Evolutionary conservation across 2,113 vertebrate species (phyloP), one percentile per base, ranked within the genome.

Genomic region (Himantopus leucocephalus): DNA sequence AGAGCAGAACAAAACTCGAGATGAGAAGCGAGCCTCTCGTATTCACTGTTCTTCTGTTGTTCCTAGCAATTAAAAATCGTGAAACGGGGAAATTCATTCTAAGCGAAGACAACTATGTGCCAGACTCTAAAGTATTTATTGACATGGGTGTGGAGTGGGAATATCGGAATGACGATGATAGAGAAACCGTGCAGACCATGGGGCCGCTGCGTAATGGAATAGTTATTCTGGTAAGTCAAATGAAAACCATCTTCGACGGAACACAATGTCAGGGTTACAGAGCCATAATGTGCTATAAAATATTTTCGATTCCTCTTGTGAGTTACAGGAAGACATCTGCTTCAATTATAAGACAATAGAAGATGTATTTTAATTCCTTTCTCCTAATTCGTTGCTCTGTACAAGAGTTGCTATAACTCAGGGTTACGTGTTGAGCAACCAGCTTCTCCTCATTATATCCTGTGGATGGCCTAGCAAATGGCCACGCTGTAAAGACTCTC

Each of bases 61-160:
- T 95, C 94, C 83, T 95, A 99, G 99, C 98, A 78, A 98, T 99
- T 95, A 99, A 99, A 98, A 99, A 99, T 88, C 97, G 98, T 96
- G 99, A 98, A 79, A 99, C 99, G 0, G 99, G 99, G 88, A 98
- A 98, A 88, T 99, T 99, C 97, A 98, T 99, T 96, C 95, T 99
- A 67, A 99, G 99, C 4, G 98, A 99, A 81, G 98, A 99, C 71
- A 98, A 98, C 48, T 98, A 99, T 6, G 97, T 98, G 85, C 98
- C 99, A 67, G 98, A 98, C 82, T 98, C 99, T 47, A 98, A 98
- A 92, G 98, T 98, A 0, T 98, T 99, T 96, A 98, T 99, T 56
- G 98, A 99, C 94, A 99, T 99, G 98, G 99, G 99, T 1, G 97
- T 99, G 86, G 99, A 99, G 97, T 99, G 99, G 99, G 99, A 99